Percentiles rank a stretch among this genome's conserved stretches.
These are phyloP conservation scores for Apodemia zela DNA, from an alignment of 2,888 invertebrate species.

Conservation along the genomic window DNA sequence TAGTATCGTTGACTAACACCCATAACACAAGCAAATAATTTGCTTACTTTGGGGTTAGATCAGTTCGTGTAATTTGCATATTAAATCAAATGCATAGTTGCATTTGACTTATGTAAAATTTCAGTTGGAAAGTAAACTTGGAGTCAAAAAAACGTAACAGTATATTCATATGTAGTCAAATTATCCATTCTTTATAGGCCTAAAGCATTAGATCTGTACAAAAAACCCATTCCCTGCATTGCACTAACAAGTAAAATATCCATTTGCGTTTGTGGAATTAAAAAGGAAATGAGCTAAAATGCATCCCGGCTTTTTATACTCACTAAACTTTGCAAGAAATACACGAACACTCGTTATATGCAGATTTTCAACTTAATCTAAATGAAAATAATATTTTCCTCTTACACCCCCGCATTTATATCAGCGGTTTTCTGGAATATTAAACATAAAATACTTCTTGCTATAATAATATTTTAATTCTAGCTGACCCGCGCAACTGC, in stretches of 20 bases:
- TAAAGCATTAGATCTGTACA: background rate
- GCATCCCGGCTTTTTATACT: conserved; percentile 1
- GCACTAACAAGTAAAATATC: background rate
- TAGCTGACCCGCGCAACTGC: too few species aligned
- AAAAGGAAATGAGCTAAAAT: conserved; percentile 1
- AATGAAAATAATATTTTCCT: conserved; percentile 14
- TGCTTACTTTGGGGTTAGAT: too few species aligned
- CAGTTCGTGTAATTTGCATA: too few species aligned
- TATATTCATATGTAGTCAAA: too few species aligned
- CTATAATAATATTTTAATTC: background rate
- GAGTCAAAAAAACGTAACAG: too few species aligned
- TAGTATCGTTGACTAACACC: too few species aligned
- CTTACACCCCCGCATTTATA: conserved; percentile 2
- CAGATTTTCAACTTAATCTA: conserved; percentile 10
- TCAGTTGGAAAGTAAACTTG: too few species aligned
- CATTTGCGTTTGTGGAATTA: background rate
- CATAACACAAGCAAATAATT: too few species aligned
- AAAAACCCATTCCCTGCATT: background rate
- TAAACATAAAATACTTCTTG: background rate
- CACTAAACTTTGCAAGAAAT: conserved; percentile 6
- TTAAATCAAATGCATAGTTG: too few species aligned
- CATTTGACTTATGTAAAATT: too few species aligned
- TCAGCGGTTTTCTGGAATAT: conserved; percentile 2
- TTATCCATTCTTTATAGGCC: background rate
- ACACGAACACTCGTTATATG: background rate